These are phyloP conservation scores for Chymomyza caudatula DNA, from an alignment of 2,888 invertebrate species.

Conservation along the genomic window DNA sequence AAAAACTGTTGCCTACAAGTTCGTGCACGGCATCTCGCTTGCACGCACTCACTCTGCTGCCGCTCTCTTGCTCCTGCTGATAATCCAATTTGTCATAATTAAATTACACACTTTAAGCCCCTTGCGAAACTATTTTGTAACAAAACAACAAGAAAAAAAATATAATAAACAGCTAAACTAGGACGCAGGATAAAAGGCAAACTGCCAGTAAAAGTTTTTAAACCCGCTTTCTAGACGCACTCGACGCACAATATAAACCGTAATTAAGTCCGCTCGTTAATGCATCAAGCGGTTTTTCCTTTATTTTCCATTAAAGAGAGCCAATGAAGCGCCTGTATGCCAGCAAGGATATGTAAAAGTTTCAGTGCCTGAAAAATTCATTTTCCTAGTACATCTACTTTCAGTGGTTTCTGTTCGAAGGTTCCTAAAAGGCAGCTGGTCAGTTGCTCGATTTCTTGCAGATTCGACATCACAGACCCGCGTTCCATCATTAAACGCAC, in stretches of 20 bases:
- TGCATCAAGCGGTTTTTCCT: not conserved
- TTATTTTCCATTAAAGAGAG: not conserved
- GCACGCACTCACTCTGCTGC: not conserved
- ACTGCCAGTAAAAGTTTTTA: conserved; percentile 27
- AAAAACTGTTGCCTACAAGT: conserved; percentile 21
- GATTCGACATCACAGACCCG: too few species aligned
- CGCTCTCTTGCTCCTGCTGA: not conserved
- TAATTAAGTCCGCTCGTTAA: conserved; percentile 39
- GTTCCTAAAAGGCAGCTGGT: too few species aligned
- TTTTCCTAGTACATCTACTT: too few species aligned
- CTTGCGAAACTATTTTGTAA: conserved; percentile 31
- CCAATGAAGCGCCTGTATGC: not conserved
- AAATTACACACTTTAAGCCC: conserved; percentile 58
- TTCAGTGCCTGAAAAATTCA: too few species aligned
- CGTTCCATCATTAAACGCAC: too few species aligned
- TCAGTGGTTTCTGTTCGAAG: too few species aligned
- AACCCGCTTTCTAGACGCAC: conserved; percentile 23
- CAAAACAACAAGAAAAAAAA: not conserved
- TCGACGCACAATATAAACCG: conserved; percentile 32
- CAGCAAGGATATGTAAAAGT: not conserved
- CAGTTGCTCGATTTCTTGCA: too few species aligned
- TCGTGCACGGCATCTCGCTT: too few species aligned
- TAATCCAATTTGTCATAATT: conserved; percentile 67
- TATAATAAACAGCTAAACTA: not conserved
- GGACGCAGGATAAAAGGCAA: not conserved